Conservation (phyloP, 1,140 invertebrate species). For the Aphelenchoides avenae region DNA sequence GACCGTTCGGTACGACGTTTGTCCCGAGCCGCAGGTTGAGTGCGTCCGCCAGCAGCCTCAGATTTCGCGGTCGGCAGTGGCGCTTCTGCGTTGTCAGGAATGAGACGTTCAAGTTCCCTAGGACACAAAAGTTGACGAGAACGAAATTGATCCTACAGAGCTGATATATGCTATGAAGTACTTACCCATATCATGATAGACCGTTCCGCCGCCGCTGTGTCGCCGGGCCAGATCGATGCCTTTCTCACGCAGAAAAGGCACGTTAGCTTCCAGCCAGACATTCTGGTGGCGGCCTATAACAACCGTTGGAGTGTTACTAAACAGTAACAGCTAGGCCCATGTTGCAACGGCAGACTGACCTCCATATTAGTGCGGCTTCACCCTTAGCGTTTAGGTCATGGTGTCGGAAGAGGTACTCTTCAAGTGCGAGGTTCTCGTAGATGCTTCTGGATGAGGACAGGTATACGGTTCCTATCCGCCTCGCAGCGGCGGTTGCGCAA, state of each 20-base stretch:
- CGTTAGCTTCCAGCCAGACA: conserved; percentile 83
- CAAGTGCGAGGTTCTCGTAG: conserved; percentile 46
- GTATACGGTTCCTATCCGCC: too few relatives aligned
- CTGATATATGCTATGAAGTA: too few relatives aligned
- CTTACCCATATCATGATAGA: conserved; percentile 91
- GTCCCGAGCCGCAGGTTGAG: conserved; percentile 32
- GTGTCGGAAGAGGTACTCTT: conserved; percentile 44
- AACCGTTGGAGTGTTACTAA: conserved; percentile 78
- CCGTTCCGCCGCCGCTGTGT: conserved; percentile 92
- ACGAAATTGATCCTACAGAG: too few relatives aligned
- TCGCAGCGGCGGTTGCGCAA: too few relatives aligned
- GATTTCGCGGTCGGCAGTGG: conserved; percentile 43
- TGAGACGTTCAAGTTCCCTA: conserved; percentile 47
- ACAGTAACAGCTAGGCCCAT: conserved; percentile 1
- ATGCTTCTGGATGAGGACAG: conserved; percentile 31
- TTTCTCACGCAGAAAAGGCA: conserved; percentile 53
- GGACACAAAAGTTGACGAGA: conserved; percentile 11
- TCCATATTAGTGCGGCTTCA: conserved; percentile 44
- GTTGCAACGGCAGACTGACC: conserved; percentile 19
- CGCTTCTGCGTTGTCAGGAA: conserved; percentile 42
- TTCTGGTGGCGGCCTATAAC: conserved; percentile 94
- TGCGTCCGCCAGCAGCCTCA: conserved; percentile 20
- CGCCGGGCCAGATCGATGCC: conserved; percentile 68
- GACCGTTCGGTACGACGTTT: conserved; percentile 31
- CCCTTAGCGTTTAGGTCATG: conserved; percentile 35